Conservation (phyloP, 1,140 invertebrate species). For the Trachymyrmex cornetzi region DNA sequence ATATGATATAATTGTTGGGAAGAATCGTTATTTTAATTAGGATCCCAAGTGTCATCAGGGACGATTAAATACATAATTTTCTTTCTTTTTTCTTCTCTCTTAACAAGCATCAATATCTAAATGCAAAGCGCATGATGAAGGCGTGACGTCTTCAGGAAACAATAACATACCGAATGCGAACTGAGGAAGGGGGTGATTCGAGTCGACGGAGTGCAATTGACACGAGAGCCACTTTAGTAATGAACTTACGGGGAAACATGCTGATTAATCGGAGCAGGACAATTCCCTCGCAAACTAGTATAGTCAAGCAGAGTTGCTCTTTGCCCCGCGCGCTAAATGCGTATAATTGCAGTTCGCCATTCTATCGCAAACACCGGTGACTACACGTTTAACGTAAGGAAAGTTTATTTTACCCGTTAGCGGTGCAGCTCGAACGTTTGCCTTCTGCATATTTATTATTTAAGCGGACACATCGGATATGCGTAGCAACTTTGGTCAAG, state of each 20-base stretch:
- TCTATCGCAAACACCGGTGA: conserved; percentile 33
- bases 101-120: conserved; percentile 7
- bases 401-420: conserved; percentile 33
- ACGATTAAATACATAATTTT: background rate
- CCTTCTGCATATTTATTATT: conserved; percentile 59
- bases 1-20: background rate
- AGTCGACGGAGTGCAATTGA: conserved; percentile 77
- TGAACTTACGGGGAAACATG: conserved; percentile 78
- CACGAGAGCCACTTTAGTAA: conserved; percentile 79
- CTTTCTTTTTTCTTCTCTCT: background rate
- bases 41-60: background rate
- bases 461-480: conserved; percentile 19
- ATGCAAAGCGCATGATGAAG: conserved; percentile 2
- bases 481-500: background rate
- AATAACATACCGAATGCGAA: conserved; percentile 48
- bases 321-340: conserved; percentile 6
- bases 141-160: conserved; percentile 41
- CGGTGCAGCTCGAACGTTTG: conserved; percentile 9
- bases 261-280: conserved; percentile 77
- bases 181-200: conserved; percentile 66
- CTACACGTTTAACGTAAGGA: conserved; percentile 33
- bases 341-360: conserved; percentile 59
- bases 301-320: conserved; percentile 39
- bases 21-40: background rate
- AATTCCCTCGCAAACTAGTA: conserved; percentile 42